These are phyloP conservation scores for Diaperis boleti DNA, from an alignment of 2,888 invertebrate species.

Conservation along the genomic window DNA sequence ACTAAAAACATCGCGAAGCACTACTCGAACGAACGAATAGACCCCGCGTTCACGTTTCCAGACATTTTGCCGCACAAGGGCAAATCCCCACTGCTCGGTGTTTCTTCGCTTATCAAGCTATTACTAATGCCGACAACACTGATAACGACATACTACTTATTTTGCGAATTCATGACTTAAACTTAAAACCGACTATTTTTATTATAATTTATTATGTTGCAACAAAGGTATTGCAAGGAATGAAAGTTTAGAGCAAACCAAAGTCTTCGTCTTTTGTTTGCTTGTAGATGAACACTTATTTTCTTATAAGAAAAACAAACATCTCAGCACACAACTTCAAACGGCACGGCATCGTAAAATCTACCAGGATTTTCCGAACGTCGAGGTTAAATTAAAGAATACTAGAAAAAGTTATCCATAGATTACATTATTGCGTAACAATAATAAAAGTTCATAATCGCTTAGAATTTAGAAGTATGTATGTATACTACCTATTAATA, in stretches of 20 bases:
- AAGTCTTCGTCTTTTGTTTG: slow-evolving; percentile 1
- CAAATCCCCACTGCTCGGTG: slow-evolving; percentile 24
- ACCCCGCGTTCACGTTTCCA: slow-evolving; percentile 36
- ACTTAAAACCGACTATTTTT: too few species aligned
- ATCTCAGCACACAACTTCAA: slow-evolving; percentile 4
- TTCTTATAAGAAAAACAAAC: slow-evolving; percentile 17
- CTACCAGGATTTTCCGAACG: slow-evolving; percentile 13
- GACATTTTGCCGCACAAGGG: slow-evolving; percentile 39
- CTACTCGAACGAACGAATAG: slow-evolving; percentile 24
- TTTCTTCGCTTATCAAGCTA: slow-evolving; percentile 25
- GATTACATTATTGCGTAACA: too few species aligned
- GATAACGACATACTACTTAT: slow-evolving; percentile 4
- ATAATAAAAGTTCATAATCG: too few species aligned
- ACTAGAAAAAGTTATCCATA: slow-evolving; percentile 5
- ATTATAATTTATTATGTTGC: too few species aligned
- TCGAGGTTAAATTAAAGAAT: slow-evolving; percentile 4
- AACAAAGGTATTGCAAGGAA: not conserved
- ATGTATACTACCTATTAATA: too few species aligned
- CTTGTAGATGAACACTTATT: slow-evolving; percentile 7
- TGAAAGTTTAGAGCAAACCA: not conserved
- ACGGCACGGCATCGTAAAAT: slow-evolving; percentile 10
- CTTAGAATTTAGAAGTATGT: too few species aligned
- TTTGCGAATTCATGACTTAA: slow-evolving; percentile 2
- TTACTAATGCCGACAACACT: slow-evolving; percentile 11
- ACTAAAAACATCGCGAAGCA: slow-evolving; percentile 35